Conservation (phyloP, 2,113 vertebrate genomes). For the Acanthisitta chloris region DNA sequence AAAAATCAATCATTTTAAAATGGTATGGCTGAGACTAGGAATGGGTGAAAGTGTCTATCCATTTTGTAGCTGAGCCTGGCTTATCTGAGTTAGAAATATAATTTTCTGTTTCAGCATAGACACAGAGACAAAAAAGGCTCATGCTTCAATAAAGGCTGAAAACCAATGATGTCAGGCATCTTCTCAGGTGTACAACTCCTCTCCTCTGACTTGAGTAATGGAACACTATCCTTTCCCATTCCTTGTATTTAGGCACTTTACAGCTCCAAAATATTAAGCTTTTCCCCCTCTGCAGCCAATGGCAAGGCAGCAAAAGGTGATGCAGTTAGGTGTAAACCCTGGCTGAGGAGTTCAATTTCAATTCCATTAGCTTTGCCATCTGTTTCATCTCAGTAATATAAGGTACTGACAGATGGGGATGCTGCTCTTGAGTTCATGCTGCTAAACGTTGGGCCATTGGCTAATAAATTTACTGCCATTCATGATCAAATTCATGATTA, state of each 20-base stretch:
- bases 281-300: neutral
- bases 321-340: neutral
- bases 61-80: neutral
- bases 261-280: neutral
- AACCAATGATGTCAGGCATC: neutral
- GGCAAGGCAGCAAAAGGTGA: neutral
- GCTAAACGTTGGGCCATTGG: neutral
- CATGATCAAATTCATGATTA: neutral
- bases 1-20: constrained; percentile 6
- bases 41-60: neutral
- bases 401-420: constrained; percentile 1
- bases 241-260: neutral
- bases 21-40: neutral
- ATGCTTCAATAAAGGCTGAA: neutral
- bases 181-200: neutral
- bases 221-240: neutral
- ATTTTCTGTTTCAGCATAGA: neutral
- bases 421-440: neutral
- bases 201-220: neutral
- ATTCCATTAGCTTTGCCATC: constrained; percentile 22
- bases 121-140: neutral
- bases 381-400: constrained; percentile 1
- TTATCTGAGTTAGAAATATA: neutral
- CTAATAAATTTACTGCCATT: neutral
- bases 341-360: constrained; percentile 7